Evolutionary conservation across 37 sponge, comb jelly and placozoan species (phyloP).

Genomic region (Geodia barretti): DNA sequence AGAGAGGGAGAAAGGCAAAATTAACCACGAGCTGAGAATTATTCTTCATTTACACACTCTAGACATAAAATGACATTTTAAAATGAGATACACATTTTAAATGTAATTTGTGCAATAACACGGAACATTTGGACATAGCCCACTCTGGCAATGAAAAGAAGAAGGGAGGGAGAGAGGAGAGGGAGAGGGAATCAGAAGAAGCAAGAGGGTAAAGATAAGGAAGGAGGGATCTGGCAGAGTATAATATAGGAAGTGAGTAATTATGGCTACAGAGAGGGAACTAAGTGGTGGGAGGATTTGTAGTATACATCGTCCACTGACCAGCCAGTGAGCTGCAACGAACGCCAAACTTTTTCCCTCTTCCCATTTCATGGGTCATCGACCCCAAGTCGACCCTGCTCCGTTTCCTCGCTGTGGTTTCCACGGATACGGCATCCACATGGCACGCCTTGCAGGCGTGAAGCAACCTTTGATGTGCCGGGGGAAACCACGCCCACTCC

Average conservation of each 20-base stretch:
- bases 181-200: neutral
- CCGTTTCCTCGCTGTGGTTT: neutral
- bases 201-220: neutral
- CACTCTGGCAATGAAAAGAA: neutral
- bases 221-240: too few relatives aligned
- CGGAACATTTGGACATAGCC: too few relatives aligned
- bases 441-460: conserved; percentile 44
- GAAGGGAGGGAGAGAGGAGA: neutral
- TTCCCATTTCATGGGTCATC: conserved; percentile 42
- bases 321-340: neutral
- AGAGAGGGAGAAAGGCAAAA: neutral
- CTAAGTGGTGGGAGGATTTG: neutral
- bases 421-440: conserved; percentile 11
- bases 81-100: too few relatives aligned
- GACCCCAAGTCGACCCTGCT: conserved; percentile 47
- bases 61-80: neutral
- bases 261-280: conserved; percentile 9
- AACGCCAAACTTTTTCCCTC: conserved; percentile 29
- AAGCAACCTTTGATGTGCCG: conserved; percentile 30
- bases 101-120: too few relatives aligned
- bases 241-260: too few relatives aligned
- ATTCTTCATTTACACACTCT: neutral
- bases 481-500: conserved; percentile 42
- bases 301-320: neutral
- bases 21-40: neutral